A percentile compares a stretch with the other conserved stretches of the same genome.
These are phyloP conservation scores for Alviniconcha marisindica DNA, from an alignment of 1,140 invertebrate genomes.

Conservation along the genomic window DNA sequence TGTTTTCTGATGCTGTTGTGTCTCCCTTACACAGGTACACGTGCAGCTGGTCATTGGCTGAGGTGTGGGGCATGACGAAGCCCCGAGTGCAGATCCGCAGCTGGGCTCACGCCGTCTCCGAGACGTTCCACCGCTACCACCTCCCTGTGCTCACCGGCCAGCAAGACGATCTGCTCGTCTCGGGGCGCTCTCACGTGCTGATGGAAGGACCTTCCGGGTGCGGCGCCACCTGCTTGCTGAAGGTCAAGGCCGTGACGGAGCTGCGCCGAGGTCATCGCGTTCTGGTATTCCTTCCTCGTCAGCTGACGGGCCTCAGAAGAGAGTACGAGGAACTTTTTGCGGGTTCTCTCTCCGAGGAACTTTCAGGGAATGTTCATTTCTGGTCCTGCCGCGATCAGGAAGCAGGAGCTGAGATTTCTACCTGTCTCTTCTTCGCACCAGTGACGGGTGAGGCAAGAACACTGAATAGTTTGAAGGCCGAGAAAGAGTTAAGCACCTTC, in stretches of 20 bases:
- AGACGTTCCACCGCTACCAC: background rate
- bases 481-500: background rate
- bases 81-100: slow-evolving; percentile 5
- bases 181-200: background rate
- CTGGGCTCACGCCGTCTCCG: background rate
- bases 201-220: background rate
- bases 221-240: slow-evolving; percentile 2
- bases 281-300: background rate
- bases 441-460: background rate
- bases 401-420: background rate
- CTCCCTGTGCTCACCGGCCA: background rate
- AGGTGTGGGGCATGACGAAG: slow-evolving; percentile 8
- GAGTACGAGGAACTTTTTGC: background rate
- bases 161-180: background rate
- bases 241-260: background rate
- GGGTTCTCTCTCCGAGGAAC: too few species aligned
- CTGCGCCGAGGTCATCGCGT: background rate
- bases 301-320: background rate
- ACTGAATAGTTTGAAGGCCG: background rate
- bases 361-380: background rate
- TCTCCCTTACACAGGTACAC: too few species aligned
- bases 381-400: background rate
- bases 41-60: background rate
- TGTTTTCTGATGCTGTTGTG: too few species aligned
- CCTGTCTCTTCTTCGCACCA: background rate